These are phyloP conservation scores for Megalonaias nervosa DNA, from an alignment of 1,140 invertebrate species.

Conservation along the genomic window DNA sequence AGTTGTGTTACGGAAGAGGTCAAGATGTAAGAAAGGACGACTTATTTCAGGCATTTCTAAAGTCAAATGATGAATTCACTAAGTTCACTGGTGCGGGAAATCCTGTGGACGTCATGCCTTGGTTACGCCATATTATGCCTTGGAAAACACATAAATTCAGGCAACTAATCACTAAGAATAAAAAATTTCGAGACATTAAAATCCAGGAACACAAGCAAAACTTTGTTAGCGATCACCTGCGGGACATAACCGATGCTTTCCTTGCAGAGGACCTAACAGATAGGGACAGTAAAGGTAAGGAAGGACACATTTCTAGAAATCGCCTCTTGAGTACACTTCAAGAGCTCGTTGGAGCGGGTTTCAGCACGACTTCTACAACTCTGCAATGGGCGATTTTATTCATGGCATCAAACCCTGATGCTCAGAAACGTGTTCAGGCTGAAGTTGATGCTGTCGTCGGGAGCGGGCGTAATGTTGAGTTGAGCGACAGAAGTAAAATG, in stretches of 20 bases:
- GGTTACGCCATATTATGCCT: constrained; percentile 31
- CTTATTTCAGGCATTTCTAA: background rate
- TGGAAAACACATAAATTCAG: constrained; percentile 17
- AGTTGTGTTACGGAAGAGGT: background rate
- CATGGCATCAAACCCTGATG: constrained; percentile 81
- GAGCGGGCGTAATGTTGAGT: constrained; percentile 79
- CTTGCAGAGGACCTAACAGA: background rate
- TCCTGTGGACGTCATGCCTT: constrained; percentile 40
- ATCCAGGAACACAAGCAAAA: background rate
- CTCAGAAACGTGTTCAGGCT: constrained; percentile 85
- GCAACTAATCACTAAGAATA: background rate
- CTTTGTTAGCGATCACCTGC: constrained; percentile 1
- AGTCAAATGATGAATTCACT: constrained; percentile 12
- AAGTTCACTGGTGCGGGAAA: constrained; percentile 24
- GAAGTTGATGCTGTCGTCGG: constrained; percentile 89
- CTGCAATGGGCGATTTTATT: constrained; percentile 89
- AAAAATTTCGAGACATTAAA: background rate
- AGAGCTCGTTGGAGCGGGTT: constrained; percentile 4
- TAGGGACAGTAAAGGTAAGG: background rate
- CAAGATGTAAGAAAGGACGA: background rate
- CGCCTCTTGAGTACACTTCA: background rate
- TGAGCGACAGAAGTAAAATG: constrained; percentile 78
- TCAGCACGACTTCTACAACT: constrained; percentile 78
- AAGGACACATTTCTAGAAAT: background rate
- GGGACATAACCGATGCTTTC: constrained; percentile 11